Evolutionary conservation across 2,888 invertebrate genomes (phyloP), one percentile per base, ranked within the genome.

Genomic region (Hanleya hanleyi): DNA sequence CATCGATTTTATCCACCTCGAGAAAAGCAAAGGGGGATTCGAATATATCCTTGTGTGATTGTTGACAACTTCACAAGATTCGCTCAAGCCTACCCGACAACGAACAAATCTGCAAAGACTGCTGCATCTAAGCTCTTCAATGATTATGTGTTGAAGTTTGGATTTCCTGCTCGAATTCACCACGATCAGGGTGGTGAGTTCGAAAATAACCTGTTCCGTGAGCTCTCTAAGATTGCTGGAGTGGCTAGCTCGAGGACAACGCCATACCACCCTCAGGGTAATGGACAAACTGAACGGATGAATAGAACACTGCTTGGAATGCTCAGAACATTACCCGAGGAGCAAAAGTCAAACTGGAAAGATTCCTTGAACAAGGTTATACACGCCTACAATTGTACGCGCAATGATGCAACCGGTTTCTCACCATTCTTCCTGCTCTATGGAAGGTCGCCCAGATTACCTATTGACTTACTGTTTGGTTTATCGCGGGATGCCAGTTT

Each of bases 241-340:
- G n/a, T n/a, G n/a, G n/a, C n/a, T n/a, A n/a, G n/a, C 22, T 57
- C 57, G 15, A 9, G 57, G 22, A 57, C 57, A 26, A 57, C 57
- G 9, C 57, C 57, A 9, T 57, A 57, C 57, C 57, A 57, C 26
- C 57, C 57, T 12, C 57, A 57, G 9, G 12, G 12, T 9, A 57
- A 57, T 57, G 26, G 64, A 15, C 35, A 64, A 37, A 22, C 18
- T 22, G 64, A 64, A 26, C 35, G 38, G 36, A 37, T 64, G 37
- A 64, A 64, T 37, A 3, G 64, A n/a, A 33, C 64, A 15, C 36
- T 64, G 64, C 35, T 64, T 18, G 18, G n/a, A 35, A 64, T 64
- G 6, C 35, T 64, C 15, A 5, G n/a, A 29, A 37, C 37, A 37
- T 29, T 36, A 26, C 36, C 64, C 35, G 64, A 64, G 22, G 18